phyloP scores from a whole-genome alignment of 2,113 vertebrate genomes.

The Albula goreensis region DNA sequence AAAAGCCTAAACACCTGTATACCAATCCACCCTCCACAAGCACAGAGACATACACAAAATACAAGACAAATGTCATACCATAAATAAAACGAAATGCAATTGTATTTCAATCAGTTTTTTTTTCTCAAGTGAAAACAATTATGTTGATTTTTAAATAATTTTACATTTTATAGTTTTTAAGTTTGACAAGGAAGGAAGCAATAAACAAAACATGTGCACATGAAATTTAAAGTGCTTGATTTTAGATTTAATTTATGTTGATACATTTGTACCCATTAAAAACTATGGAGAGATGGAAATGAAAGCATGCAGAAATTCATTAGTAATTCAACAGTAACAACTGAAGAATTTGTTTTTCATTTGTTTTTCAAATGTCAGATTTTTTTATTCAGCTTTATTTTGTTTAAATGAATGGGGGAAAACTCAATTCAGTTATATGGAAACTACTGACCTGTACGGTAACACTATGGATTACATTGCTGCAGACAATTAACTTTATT shows the following conservation, averaged over 20 bases:
- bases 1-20: background rate
- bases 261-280: background rate
- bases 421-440: background rate
- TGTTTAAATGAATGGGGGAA: background rate
- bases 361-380: background rate
- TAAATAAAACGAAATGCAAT: conserved; percentile 25
- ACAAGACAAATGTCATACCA: conserved; percentile 14
- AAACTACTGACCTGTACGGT: background rate
- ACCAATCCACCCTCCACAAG: conserved; percentile 11
- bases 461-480: background rate
- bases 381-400: background rate
- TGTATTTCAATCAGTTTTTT: conserved; percentile 19
- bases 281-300: conserved; percentile 6
- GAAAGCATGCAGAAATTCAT: background rate
- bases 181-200: conserved; percentile 1
- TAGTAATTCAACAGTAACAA: background rate
- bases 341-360: background rate
- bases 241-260: conserved; percentile 8
- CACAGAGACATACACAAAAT: conserved; percentile 23
- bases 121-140: background rate
- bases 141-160: background rate
- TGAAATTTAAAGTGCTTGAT: conserved; percentile 36
- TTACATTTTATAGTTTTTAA: conserved; percentile 8
- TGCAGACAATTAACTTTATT: background rate
- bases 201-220: background rate